Base-by-base conservation (phyloP, 2,888 invertebrate species). In the Drosophila demipolita region DNA sequence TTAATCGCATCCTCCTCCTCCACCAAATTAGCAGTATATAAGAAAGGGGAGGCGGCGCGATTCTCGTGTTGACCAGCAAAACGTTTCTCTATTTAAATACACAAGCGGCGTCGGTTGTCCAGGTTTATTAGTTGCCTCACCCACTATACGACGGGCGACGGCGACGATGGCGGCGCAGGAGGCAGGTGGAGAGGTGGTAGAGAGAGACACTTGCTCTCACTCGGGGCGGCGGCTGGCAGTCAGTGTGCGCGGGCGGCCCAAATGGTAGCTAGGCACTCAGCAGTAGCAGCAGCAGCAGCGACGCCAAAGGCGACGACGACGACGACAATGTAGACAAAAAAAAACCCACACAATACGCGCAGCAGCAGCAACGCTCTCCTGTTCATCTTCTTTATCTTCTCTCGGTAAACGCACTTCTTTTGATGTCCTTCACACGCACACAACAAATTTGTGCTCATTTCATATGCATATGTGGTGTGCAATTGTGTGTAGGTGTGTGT, bases 211-310 rank as follows among this genome's bases (percentile, higher is more conserved):
- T 45, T 23, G 23, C 23, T 36, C 35, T 26, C 11, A 15, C 20
- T 29, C 55, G 26, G 82, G 76, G 79, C 78, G 38, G 55, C 38
- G 5, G 55, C 55, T 55, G 55, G 55, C 55, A 55, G 55, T 55
- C 45, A 15, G 58, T 79, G 80, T 80, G 69, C 82, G 82, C 78
- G 73, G 78, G 78, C 67, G 67, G 76, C 73, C 64, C 79, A 73
- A 62, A 70, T 70, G 85, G 82, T 79, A 82, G 86, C 83, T 88
- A 81, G 83, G 89, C 89, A 83, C 84, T 83, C 79, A 89, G 87
- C 84, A 83, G 66, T 73, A 80, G 67, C 85, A 73, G 65, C 66
- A 60, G 45, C 45, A 45, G 45, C 83, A 85, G 80, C 83, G 67
- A 48, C 72, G 64, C 38, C 52, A 48, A 58, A 42, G 55, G 35